Conservation (phyloP, 2,888 invertebrate species). For the Acanthosepion esculentum region DNA sequence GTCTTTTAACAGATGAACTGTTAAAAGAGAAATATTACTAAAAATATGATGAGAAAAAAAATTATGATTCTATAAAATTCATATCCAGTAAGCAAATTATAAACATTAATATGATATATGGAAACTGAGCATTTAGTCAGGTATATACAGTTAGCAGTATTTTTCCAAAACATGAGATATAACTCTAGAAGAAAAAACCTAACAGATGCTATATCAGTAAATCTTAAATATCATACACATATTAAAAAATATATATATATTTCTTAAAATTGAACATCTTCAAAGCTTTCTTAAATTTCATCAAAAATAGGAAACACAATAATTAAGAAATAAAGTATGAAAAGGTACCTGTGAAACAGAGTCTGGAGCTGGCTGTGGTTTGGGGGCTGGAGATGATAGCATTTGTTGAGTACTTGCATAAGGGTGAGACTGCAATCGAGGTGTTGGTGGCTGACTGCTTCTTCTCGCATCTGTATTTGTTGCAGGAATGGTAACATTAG, state of each 20-base stretch:
- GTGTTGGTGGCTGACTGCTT: slow-evolving; percentile 11
- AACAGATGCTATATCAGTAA: not conserved
- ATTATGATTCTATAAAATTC: not conserved
- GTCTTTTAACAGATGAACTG: not conserved
- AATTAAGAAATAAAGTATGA: not conserved
- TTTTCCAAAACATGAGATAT: too few relatives aligned
- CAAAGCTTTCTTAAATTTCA: not conserved
- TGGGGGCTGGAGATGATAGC: not conserved
- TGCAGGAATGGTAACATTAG: not conserved
- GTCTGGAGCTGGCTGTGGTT: not conserved
- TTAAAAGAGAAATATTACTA: not conserved
- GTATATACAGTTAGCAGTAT: not conserved
- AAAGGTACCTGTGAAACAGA: not conserved
- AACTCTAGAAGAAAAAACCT: not conserved
- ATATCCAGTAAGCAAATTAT: not conserved
- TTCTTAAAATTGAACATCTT: not conserved
- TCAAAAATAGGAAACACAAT: not conserved
- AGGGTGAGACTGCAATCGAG: not conserved
- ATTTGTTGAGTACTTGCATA: not conserved
- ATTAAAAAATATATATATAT: not conserved
- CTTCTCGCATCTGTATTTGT: not conserved
- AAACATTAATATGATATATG: not conserved
- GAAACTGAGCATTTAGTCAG: not conserved
- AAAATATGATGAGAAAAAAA: too few relatives aligned
- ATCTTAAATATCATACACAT: not conserved